Evolutionary conservation across 1,140 invertebrate genomes (phyloP).

Genomic region (Polypedilum pembai): DNA sequence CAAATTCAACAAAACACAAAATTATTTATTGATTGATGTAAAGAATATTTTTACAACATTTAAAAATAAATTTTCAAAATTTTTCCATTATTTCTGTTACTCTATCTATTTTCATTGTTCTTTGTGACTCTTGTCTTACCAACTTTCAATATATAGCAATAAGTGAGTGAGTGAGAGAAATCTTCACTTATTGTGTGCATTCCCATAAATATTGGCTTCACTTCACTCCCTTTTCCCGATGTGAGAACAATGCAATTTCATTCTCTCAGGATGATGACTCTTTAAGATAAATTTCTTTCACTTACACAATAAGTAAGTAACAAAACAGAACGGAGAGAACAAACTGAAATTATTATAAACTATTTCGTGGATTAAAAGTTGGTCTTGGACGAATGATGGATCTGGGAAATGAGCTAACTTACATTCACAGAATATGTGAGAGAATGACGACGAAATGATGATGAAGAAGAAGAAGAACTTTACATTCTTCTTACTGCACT

Average conservation of each 20-base stretch:
- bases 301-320: background rate
- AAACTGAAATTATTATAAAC: background rate
- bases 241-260: slow-evolving; percentile 17
- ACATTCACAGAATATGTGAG: background rate
- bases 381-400: slow-evolving; percentile 1
- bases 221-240: background rate
- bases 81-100: too few species aligned
- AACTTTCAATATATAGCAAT: too few species aligned
- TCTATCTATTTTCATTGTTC: too few species aligned
- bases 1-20: too few species aligned
- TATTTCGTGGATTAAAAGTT: background rate
- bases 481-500: slow-evolving; percentile 11
- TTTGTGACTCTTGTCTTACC: too few species aligned
- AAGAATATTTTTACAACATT: too few species aligned
- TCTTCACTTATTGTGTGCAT: background rate
- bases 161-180: too few species aligned
- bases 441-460: background rate
- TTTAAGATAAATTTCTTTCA: slow-evolving; percentile 5
- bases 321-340: background rate
- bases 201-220: slow-evolving; percentile 12
- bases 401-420: background rate
- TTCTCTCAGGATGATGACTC: slow-evolving; percentile 16
- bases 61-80: too few species aligned
- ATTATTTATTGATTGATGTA: too few species aligned
- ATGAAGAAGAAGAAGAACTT: background rate